Evolutionary conservation across 2,888 invertebrate genomes (phyloP), one percentile per base, ranked within the genome.

Genomic region (Caenorhabditis angaria): DNA sequence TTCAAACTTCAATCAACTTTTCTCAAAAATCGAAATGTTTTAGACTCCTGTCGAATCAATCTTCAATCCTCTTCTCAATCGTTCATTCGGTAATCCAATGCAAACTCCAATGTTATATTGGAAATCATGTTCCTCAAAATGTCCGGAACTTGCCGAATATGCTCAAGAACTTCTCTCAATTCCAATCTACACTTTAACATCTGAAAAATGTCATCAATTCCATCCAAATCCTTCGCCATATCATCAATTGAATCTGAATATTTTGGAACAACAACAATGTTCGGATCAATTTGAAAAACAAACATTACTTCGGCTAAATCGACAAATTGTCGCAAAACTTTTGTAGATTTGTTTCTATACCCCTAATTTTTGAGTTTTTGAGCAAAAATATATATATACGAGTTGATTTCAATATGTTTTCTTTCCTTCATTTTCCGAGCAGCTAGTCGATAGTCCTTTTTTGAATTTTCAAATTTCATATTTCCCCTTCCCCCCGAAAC

Each of bases 111-210:
- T 78, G 1, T 48, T 65, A 35, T 78, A 76, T 61, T 78, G 78
- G 73, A 72, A 67, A 56, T 59, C 73, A n/a, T 69, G 73, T 60
- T 62, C 68, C 3, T 51, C 59, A 10, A 48, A 61, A 28, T 68
- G 65, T 57, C 25, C 62, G 1, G 62, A 66, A 60, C 64, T 84
- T 29, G 66, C 83, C 24, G 83, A 85, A 29, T 62, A 82, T 32
- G 84, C 84, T 60, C 65, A 70, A 48, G 82, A 83, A 55, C 76
- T 85, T 18, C 70, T 85, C 20, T 77, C 77, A 41, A 77, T 81
- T 41, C 84, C 84, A 1, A 76, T 82, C 10, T 78, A 71, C 25
- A 80, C 83, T 20, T 68, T 82, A 20, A 62, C 81, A 1, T 65
- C 73, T 24, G 77, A 78, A 28, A 58, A 70, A 20, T 76, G 78